Base-by-base conservation (phyloP, 2,113 vertebrate species). In the Cyrtonyx montezumae region DNA sequence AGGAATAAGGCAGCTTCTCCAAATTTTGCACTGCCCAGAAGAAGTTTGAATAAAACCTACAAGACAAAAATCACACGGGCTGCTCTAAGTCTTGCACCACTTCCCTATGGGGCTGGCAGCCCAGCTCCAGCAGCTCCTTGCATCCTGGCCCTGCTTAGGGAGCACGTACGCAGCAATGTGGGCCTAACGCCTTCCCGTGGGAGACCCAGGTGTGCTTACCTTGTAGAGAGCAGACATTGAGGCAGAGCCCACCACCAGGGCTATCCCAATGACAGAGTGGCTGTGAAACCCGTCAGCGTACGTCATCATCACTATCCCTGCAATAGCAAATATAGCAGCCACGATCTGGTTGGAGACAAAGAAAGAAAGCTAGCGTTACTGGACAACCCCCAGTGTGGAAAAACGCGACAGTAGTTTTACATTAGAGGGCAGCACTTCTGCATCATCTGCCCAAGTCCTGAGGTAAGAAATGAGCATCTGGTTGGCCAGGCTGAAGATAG, bases 281-380 rank as follows among this genome's bases (percentile, higher is more conserved):
- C 99, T 99, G 98, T 99, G 99, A 96, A 99, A 99, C 74, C 99
- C 99, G 51, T 99, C 99, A 1, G 99, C 99, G 0, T 99, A 99
- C 30, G 99, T 99, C 98, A 99, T 99, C 99, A 99, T 99, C 95
- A 99, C 99, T 19, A 99, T 99, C 88, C 99, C 99, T 42, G 99
- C 99, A 63, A 99, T 99, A 91, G 99, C 99, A 88, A 99, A 98
- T 97, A 99, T 99, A 97, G 99, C 99, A 36, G 99, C 99, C 93
- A 99, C 99, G 11, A 99, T 99, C 99, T 99, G 97, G 58, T 70
- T 20, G 90, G 94, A 90, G 77, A 88, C 81, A 96, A 94, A 95
- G 55, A 89, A 68, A 74, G 4, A 62, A 79, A 79, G 36, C 4
- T 51, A 40, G 43, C 18, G 51, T 96, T 93, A 95, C 55, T 91